Evolutionary conservation across 1,140 invertebrate genomes (phyloP), one percentile per base, ranked within the genome.

Genomic region (Drosophila arawakana): DNA sequence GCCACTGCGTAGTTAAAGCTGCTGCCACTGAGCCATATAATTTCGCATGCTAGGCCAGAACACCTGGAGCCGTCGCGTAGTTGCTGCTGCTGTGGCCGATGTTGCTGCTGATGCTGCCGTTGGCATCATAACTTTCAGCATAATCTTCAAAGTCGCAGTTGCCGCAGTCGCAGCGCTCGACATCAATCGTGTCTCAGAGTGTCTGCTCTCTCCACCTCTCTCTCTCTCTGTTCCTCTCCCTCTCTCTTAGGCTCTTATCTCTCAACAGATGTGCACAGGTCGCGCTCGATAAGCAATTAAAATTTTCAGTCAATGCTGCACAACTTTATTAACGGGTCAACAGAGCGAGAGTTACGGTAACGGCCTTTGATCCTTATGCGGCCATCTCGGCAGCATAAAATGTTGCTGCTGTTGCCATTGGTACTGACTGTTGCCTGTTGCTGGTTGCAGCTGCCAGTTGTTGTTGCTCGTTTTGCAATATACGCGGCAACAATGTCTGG

Each of bases 221-320:
- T 21, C 69, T 54, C 18, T 30, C 52, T 58, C 13, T 37, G 7
- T 11, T 30, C 41, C 41, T 18, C n/a, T 49, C 9, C 25, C 18
- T 35, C 39, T 43, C 47, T 54, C 39, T 50, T 37, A 39, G 49
- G 61, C 57, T 86, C 83, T 89, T 89, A 89, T 52, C 71, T 74
- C 76, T 66, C 68, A 76, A 79, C 82, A 85, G 82, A 86, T 85
- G 82, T 62, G 79, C 75, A 66, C 62, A 70, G 72, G 59, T 76
- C 68, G 74, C 78, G 44, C 76, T 75, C 69, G 80, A 89, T 84
- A 89, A 81, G 77, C 84, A 89, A 89, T 89, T 89, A 89, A 89
- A 88, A 84, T 89, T 30, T 81, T 80, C 76, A 83, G 82, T 78
- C 76, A 80, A 80, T 80, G 74, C 84, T 63, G 55, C 55, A 63